Base-by-base conservation (phyloP, 2,797 vertebrate genomes). In the Cheirogaleus major region DNA sequence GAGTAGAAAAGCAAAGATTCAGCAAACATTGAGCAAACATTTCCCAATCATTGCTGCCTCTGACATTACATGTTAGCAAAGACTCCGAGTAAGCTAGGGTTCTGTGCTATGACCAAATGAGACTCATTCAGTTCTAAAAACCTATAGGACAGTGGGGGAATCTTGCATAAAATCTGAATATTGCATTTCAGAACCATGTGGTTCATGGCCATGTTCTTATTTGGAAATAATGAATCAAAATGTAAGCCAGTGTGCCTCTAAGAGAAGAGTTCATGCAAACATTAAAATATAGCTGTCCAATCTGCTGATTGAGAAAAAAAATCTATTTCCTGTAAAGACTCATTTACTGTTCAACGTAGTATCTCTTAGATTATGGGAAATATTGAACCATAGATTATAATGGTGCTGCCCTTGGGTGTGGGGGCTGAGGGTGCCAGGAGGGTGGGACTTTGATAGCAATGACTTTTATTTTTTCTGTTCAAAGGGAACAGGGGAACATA, bases 261-360 rank as follows among this genome's bases (percentile, higher is more conserved):
- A 95, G 50, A 52, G 95, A 79, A 63, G 89, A 94, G 55, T 17
- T 38, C 1, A 78, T 41, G 10, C 57, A 85, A 84, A 18, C 75
- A 91, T 96, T 97, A 96, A 91, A 93, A 94, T 45, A 23, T 52
- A 38, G n/a, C 43, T 95, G 90, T 97, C 72, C 70, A 72, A 69
- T 79, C 50, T 94, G n/a, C 73, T 97, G 91, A 95, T 89, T 38
- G 80, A 96, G 92, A 95, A 63, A 95, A 32, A 95, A 65, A 89
- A 91, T 83, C 91, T 82, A 69, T 70, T 82, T 97, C 69, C 76
- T 55, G 18, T 70, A 80, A 83, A 92, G 67, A 96, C 69, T 35
- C 61, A 94, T 86, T 97, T 41, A 48, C 30, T 23, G 13, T 67
- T 41, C 50, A 81, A 70, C 90, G 81, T 92, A 85, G 79, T 92